phyloP scores from a whole-genome alignment of 2,797 vertebrate species.

The Lycodopsis pacificus region DNA sequence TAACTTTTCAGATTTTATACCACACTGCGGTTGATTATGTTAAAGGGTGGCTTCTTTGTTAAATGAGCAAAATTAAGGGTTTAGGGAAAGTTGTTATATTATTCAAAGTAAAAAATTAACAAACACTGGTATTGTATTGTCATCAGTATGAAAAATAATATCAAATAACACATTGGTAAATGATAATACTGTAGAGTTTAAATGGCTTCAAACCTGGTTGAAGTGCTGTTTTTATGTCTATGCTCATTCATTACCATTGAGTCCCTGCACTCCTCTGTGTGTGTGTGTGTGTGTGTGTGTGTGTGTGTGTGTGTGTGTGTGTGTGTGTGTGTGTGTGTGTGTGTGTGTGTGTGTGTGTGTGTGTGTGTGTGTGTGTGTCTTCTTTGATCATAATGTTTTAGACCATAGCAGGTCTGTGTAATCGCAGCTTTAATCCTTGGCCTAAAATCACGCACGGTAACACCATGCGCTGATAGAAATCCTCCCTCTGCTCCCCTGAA shows the following conservation, averaged over 20 bases:
- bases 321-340: neutral
- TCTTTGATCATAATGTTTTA: slow-evolving; percentile 62
- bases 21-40: neutral
- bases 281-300: neutral
- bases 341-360: neutral
- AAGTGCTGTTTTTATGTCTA: neutral
- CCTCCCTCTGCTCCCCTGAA: slow-evolving; percentile 58
- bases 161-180: neutral
- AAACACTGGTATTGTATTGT: neutral
- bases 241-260: slow-evolving; percentile 25
- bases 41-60: neutral
- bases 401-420: slow-evolving; percentile 73
- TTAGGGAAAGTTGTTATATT: neutral
- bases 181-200: neutral
- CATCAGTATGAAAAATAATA: neutral
- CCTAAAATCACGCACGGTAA: slow-evolving; percentile 69
- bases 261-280: slow-evolving; percentile 15
- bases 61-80: neutral
- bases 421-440: slow-evolving; percentile 70
- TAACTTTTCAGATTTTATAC: neutral
- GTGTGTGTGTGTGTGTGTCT: neutral
- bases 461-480: slow-evolving; percentile 65
- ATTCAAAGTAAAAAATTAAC: neutral
- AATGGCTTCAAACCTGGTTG: neutral
- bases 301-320: neutral